Base-by-base conservation (phyloP, 1,140 invertebrate genomes). In the Pristionchus pacificus region DNA sequence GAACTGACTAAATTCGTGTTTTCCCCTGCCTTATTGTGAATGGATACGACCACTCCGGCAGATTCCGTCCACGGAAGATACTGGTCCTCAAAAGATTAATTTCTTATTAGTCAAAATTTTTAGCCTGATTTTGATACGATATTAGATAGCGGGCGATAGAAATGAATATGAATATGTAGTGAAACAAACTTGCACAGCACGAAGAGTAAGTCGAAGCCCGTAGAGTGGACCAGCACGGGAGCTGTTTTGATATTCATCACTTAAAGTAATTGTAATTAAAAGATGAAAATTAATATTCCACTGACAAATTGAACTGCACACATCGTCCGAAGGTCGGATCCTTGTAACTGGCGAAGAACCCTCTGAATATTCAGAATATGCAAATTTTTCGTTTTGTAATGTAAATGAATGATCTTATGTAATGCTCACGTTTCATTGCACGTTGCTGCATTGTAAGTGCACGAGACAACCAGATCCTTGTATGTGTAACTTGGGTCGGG, bases 141-240 rank as follows among this genome's bases (percentile, higher is more conserved):
- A n/a, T n/a, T n/a, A n/a, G n/a, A n/a, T n/a, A n/a, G n/a, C n/a
- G n/a, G n/a, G n/a, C n/a, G n/a, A n/a, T n/a, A n/a, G n/a, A n/a
- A n/a, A n/a, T n/a, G n/a, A n/a, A n/a, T n/a, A n/a, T n/a, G n/a
- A n/a, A n/a, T n/a, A n/a, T n/a, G n/a, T n/a, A n/a, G 38, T 49
- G 38, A 49, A 49, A 10, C 38, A 6, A 6, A 49, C 38, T 32
- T 78, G 77, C 27, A 72, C 73, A 2, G 66, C 67, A 2, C 65
- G 3, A 49, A 78, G 63, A 1, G 78, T 69, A 60, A 78, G 65
- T 64, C 77, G 68, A 15, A 78, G 71, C 27, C 77, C 77, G 31
- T 76, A 78, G n/a, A 74, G 30, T 1, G 77, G 77, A 14, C 77
- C 77, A n/a, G 77, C 77, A 1, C 77, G 65, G 6, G 77, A 70